phyloP scores from a whole-genome alignment of 2,113 vertebrate genomes.

The Dipodomys ordii region DNA sequence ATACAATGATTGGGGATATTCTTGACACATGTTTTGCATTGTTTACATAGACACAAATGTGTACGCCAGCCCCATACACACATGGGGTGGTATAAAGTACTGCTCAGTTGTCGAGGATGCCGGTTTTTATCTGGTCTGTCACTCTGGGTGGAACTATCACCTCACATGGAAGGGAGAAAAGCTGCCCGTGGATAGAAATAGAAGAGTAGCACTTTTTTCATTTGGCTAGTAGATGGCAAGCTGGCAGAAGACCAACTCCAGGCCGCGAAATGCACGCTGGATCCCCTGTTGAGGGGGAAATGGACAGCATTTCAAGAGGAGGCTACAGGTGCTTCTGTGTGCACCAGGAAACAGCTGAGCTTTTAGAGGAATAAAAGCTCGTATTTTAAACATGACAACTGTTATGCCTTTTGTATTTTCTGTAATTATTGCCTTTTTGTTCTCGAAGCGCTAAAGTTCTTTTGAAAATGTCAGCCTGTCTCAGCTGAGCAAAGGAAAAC shows the following conservation, averaged over 20 bases:
- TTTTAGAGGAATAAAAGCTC: neutral
- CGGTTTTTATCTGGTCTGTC: neutral
- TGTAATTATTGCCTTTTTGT: conserved; percentile 77
- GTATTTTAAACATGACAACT: conserved; percentile 62
- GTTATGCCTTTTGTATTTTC: conserved; percentile 62
- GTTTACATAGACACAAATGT: neutral
- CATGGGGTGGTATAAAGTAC: too few species aligned
- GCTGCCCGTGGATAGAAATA: neutral
- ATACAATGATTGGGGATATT: too few species aligned
- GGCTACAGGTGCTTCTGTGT: neutral
- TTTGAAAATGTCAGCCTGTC: conserved; percentile 77
- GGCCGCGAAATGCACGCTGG: neutral
- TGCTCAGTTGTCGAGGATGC: neutral
- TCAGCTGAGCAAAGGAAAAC: conserved; percentile 59
- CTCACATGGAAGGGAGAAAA: neutral
- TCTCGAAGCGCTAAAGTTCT: conserved; percentile 60
- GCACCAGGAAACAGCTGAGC: neutral
- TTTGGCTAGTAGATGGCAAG: neutral
- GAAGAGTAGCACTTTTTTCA: neutral
- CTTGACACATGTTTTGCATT: neutral
- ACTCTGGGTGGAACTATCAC: neutral
- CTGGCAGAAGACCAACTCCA: neutral
- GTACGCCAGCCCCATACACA: too few species aligned
- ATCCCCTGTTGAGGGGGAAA: neutral
- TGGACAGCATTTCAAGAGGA: neutral